These are phyloP conservation scores for Chromis chromis DNA, from an alignment of 2,797 vertebrate species.

Conservation along the genomic window DNA sequence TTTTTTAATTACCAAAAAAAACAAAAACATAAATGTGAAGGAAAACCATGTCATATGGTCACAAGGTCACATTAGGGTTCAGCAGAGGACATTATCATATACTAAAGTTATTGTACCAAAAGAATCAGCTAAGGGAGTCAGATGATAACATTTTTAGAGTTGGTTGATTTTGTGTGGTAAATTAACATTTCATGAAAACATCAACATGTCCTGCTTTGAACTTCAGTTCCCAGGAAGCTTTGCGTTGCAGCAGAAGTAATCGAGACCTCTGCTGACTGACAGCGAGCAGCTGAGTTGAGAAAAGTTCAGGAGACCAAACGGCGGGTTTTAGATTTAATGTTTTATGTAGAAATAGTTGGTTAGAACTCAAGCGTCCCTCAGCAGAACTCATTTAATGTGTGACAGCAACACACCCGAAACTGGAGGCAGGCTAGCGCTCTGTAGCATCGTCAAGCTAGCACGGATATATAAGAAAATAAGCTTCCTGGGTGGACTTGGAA, in stretches of 20 bases:
- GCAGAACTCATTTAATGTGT: not conserved
- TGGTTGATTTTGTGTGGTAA: not conserved
- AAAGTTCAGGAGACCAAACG: constrained; percentile 29
- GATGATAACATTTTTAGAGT: no score
- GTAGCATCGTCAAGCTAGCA: constrained; percentile 11
- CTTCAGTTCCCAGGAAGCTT: constrained; percentile 66
- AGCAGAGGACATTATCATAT: no score
- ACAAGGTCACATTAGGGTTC: no score
- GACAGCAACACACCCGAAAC: not conserved
- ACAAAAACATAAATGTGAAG: no score
- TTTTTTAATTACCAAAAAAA: no score
- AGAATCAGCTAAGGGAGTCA: not conserved
- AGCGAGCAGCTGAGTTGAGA: constrained; percentile 41
- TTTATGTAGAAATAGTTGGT: not conserved
- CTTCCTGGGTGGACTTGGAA: constrained; percentile 45
- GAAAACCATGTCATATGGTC: no score
- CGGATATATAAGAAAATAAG: rapidly evolving
- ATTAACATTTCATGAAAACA: not conserved
- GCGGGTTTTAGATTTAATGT: not conserved
- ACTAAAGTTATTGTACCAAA: no score
- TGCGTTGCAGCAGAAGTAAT: constrained; percentile 15
- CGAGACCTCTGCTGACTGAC: constrained; percentile 32
- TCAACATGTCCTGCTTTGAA: not conserved
- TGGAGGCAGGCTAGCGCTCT: constrained; percentile 25
- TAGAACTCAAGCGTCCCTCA: not conserved